Conservation (phyloP, 2,797 vertebrate species). For the Catostomus latipinnis region DNA sequence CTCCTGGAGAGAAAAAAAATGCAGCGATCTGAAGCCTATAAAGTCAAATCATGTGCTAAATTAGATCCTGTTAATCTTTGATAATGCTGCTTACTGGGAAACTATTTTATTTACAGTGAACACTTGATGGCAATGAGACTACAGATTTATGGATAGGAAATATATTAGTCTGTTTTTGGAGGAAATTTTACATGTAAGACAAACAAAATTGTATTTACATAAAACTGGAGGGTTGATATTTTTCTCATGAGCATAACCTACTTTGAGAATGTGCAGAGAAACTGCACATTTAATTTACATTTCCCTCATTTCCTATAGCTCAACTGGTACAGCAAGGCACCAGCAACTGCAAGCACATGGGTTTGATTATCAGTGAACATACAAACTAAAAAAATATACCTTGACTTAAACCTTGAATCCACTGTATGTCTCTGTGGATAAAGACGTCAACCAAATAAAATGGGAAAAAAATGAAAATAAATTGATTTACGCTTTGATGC, state of each 20-base stretch:
- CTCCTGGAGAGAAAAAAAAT: slow-evolving; percentile 37
- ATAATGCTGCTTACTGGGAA: slow-evolving; percentile 42
- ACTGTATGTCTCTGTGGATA: neutral
- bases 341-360: neutral
- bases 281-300: no score
- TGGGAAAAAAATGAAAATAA: neutral
- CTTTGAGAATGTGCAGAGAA: neutral
- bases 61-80: slow-evolving; percentile 59
- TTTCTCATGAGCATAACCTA: no score
- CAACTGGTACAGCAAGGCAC: neutral
- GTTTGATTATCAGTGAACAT: no score
- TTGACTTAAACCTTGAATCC: neutral
- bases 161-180: neutral
- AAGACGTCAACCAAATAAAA: neutral
- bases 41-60: slow-evolving; percentile 54
- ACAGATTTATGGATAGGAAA: slow-evolving; percentile 10
- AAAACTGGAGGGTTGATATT: neutral
- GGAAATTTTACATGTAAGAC: neutral
- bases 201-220: neutral
- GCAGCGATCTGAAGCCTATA: slow-evolving; percentile 31
- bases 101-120: slow-evolving; percentile 19
- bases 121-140: slow-evolving; percentile 10
- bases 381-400: no score
- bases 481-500: neutral
- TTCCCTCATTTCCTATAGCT: neutral